Conservation (phyloP, 2,888 invertebrate genomes). For the Oxystoma pomonae region DNA sequence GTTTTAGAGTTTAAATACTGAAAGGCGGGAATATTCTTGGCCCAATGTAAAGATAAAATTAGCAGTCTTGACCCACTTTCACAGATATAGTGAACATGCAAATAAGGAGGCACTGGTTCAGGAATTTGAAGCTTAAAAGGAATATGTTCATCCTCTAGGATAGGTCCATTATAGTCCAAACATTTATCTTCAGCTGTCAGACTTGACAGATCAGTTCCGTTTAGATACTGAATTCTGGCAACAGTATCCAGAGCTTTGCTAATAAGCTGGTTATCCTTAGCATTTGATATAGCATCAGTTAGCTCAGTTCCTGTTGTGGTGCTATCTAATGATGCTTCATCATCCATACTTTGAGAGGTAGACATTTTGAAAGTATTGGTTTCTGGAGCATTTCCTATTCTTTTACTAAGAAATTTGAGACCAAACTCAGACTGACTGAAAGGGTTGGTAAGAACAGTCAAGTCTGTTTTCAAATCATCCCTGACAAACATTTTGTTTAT, state of each 20-base stretch:
- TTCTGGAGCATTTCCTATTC: constrained; percentile 61
- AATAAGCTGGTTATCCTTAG: constrained; percentile 56
- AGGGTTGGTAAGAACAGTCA: constrained; percentile 35
- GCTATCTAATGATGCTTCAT: constrained; percentile 56
- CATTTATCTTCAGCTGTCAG: constrained; percentile 38
- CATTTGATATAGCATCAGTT: constrained; percentile 57
- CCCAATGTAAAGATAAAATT: constrained; percentile 88
- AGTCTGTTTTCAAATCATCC: constrained; percentile 48
- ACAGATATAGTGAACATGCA: constrained; percentile 92
- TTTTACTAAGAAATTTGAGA: constrained; percentile 49
- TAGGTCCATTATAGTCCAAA: constrained; percentile 55
- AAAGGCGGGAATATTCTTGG: constrained; percentile 78
- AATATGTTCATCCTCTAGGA: constrained; percentile 65
- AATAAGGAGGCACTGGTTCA: constrained; percentile 78
- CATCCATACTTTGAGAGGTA: constrained; percentile 52
- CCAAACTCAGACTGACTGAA: constrained; percentile 45
- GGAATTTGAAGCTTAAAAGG: constrained; percentile 74
- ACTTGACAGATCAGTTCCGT: constrained; percentile 40
- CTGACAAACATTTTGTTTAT: constrained; percentile 49
- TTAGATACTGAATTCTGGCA: constrained; percentile 49
- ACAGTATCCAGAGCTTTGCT: constrained; percentile 72
- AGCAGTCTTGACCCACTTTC: constrained; percentile 91
- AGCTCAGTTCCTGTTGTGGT: constrained; percentile 50
- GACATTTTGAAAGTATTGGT: constrained; percentile 45
- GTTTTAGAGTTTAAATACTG: constrained; percentile 72